These are phyloP conservation scores for Quadroppia sp. DNA, from an alignment of 2,888 invertebrate genomes.

Conservation along the genomic window DNA sequence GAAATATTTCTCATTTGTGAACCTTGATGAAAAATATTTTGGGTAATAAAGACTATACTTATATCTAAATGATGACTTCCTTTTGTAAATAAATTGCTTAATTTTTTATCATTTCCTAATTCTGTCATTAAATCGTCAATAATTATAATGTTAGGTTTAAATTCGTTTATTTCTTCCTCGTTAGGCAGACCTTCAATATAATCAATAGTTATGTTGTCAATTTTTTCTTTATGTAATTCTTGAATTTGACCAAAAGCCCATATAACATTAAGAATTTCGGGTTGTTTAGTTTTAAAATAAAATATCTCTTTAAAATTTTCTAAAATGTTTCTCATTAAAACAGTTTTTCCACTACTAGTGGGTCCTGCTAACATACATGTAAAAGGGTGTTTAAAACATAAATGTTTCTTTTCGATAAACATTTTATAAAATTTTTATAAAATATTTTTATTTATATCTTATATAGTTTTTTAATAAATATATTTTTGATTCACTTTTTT, in stretches of 20 bases:
- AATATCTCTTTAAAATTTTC: constrained; percentile 11
- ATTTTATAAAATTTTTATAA: background rate
- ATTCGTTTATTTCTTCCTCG: background rate
- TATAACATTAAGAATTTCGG: background rate
- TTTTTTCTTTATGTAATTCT: background rate
- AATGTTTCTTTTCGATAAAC: background rate
- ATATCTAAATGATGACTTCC: constrained; percentile 29
- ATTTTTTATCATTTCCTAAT: constrained; percentile 11
- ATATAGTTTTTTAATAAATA: background rate
- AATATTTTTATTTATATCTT: background rate
- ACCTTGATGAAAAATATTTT: constrained; percentile 42
- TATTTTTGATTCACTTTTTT: too few relatives aligned
- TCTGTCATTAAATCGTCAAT: constrained; percentile 38
- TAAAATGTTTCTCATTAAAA: background rate
- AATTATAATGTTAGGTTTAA: constrained; percentile 4
- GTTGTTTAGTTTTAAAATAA: background rate
- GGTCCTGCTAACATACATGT: constrained; percentile 37
- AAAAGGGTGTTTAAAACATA: constrained; percentile 31
- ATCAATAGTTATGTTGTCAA: background rate
- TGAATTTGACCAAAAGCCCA: constrained; percentile 38
- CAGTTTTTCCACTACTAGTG: constrained; percentile 39
- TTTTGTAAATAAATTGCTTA: constrained; percentile 20
- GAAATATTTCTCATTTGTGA: constrained; percentile 39
- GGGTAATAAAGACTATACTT: constrained; percentile 25
- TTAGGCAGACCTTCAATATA: constrained; percentile 6